Base-by-base conservation (phyloP, 1,140 invertebrate genomes). In the Schlechtendalia chinensis region DNA sequence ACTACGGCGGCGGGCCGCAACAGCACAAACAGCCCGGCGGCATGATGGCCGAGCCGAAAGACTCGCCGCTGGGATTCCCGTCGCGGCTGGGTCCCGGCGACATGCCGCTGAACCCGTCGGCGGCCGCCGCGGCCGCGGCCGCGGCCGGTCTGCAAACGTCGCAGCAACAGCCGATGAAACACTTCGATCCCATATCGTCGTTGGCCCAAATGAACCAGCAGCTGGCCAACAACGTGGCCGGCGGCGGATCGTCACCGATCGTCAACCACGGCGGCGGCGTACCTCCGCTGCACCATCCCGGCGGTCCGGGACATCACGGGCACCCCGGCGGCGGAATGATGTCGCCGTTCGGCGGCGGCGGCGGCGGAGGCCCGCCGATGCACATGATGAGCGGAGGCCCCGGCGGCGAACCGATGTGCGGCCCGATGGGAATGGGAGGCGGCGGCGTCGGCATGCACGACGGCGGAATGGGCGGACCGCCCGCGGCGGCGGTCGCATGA, bases 191-290 rank as follows among this genome's bases (percentile, higher is more conserved):
- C 0, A 96, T 97, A 82, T 94, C 94, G 19, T 97, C 95, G 5
- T 89, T 96, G 83, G 94, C 95, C 29, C 94, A 96, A 85, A 97
- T 96, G 95, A 95, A 93, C 72, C 95, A 96, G 84, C 94, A 96
- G 84, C 85, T 96, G 29, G 95, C 94, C 4, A 94, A 91, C 83
- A 91, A 89, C 56, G 90, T 91, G 53, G 88, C 90, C 14, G 90
- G 89, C 8, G 56, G 75, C 12, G 75, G 75, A 27, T 63, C 75
- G 14, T 61, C 75, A 83, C 88, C 88, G 74, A 87, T 88, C 5
- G 84, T 88, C 2, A 86, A 86, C 5, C 87, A 87, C 81, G 83
- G 59, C 82, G 85, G 72, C 45, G 81, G 32, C 47, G 80, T 77
- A 27, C 75, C 75, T 27, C 17, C 39, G 2, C 24, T 86, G 5